A percentile compares a stretch with the other conserved stretches of the same genome.
Conservation (phyloP, 2,888 invertebrate species). For the Hypsopygia costalis region DNA sequence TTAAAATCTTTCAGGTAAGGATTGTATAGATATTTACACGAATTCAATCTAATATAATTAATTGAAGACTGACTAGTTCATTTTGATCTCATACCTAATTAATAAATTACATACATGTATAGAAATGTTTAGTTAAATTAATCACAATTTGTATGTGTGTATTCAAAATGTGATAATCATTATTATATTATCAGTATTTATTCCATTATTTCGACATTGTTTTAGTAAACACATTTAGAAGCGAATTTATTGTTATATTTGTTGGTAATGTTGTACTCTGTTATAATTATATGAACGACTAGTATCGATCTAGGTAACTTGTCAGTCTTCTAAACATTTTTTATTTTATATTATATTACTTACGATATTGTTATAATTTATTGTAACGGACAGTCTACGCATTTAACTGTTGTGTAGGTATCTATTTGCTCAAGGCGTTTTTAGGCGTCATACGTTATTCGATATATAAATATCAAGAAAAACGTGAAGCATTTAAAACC, state of each 20-base stretch:
- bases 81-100: constrained; percentile 12
- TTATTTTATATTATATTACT: neutral
- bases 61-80: constrained; percentile 7
- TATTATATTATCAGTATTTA: no score
- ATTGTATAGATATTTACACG: neutral
- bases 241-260: no score
- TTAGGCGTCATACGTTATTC: neutral
- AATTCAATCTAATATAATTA: constrained; percentile 10
- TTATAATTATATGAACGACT: no score
- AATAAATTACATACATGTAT: constrained; percentile 14
- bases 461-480: neutral
- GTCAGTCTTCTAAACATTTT: neutral
- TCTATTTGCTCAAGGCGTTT: neutral
- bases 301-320: no score
- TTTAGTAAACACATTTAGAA: no score
- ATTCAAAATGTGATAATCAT: no score
- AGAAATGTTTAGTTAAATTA: no score
- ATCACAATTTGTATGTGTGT: no score
- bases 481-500: no score
- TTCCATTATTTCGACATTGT: no score
- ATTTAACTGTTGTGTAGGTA: neutral
- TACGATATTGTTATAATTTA: constrained; percentile 10
- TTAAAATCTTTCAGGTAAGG: no score
- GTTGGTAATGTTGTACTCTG: no score
- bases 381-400: constrained; percentile 4